Conservation (phyloP, 2,888 invertebrate genomes). For the Dryobotodes eremita region DNA sequence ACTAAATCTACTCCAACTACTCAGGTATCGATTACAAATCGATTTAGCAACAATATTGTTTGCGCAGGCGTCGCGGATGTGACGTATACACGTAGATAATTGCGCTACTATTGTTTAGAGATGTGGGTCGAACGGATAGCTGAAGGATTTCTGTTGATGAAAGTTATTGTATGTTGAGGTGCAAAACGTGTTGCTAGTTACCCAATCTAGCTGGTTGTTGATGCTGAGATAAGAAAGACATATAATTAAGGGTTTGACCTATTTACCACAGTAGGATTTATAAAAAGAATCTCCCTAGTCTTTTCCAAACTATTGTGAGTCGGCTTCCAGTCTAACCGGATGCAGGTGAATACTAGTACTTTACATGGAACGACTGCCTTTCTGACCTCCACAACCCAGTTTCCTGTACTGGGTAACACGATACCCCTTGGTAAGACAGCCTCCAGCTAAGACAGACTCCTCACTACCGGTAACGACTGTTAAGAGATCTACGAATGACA, state of each 20-base stretch:
- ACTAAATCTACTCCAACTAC: background rate
- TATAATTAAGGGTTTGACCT: too few species aligned
- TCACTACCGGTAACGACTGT: too few species aligned
- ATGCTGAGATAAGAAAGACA: background rate
- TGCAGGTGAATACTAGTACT: too few species aligned
- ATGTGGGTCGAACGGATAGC: constrained; percentile 59
- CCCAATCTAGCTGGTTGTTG: background rate
- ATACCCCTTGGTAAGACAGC: too few species aligned
- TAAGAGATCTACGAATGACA: too few species aligned
- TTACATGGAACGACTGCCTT: too few species aligned
- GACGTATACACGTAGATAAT: constrained; percentile 60
- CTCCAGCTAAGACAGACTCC: too few species aligned
- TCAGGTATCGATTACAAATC: constrained; percentile 49
- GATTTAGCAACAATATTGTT: constrained; percentile 51
- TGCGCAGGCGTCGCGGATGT: constrained; percentile 62
- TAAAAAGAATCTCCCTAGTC: too few species aligned
- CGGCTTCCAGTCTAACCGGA: too few species aligned
- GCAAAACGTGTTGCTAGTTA: background rate
- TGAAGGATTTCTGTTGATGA: constrained; percentile 48
- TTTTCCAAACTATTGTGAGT: too few species aligned
- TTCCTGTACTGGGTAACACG: too few species aligned
- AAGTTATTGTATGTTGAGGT: constrained; percentile 30
- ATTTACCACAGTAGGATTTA: background rate
- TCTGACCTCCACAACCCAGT: too few species aligned
- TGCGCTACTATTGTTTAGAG: constrained; percentile 61